Evolutionary conservation across 1,140 invertebrate species (phyloP).

Genomic region (Drosophila melanogaster): Release_6_plus_ISO1_MT NT_033779.5:15104001-15104500

Average conservation of each 20-base stretch:
- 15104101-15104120: conserved; percentile 1
- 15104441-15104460: conserved; percentile 57
- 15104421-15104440: conserved; percentile 73
- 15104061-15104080: background rate
- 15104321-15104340: conserved; percentile 77
- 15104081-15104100: background rate
- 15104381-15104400: conserved; percentile 43
- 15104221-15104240: conserved; percentile 12
- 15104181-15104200: conserved; percentile 1
- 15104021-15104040: no score
- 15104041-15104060: background rate
- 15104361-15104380: conserved; percentile 43
- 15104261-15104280: conserved; percentile 60
- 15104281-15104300: conserved; percentile 73
- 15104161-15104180: conserved; percentile 4
- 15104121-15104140: conserved; percentile 38
- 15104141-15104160: conserved; percentile 50
- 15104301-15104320: conserved; percentile 83
- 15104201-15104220: conserved; percentile 32
- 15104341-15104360: conserved; percentile 37
- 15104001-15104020: no score
- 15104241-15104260: conserved; percentile 44
- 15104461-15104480: conserved; percentile 61
- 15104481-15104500: conserved; percentile 81
- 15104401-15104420: conserved; percentile 78